Conservation (phyloP, 1,140 invertebrate species). For the Cherax quadricarinatus region DNA sequence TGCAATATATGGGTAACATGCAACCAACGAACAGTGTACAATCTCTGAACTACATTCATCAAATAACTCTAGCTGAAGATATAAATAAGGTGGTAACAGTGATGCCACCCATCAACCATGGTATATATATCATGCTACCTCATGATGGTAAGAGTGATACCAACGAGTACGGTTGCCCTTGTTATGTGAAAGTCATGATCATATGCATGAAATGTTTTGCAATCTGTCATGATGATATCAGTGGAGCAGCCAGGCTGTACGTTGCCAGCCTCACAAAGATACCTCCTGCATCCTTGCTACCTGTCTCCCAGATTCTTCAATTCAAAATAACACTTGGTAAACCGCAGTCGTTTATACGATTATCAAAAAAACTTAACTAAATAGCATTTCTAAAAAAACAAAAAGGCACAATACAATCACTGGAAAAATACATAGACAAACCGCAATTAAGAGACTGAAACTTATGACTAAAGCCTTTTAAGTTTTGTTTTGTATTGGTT, state of each 20-base stretch:
- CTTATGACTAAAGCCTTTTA: no score
- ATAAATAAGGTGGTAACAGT: constrained; percentile 56
- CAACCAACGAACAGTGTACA: constrained; percentile 65
- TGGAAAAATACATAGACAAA: no score
- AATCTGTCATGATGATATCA: constrained; percentile 97
- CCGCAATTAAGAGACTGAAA: no score
- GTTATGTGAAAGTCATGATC: constrained; percentile 95
- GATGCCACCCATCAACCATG: constrained; percentile 31
- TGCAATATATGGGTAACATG: constrained; percentile 58
- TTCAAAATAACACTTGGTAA: not conserved
- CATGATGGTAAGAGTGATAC: constrained; percentile 57
- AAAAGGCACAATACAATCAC: no score
- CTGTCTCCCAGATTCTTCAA: not conserved
- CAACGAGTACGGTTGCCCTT: constrained; percentile 82
- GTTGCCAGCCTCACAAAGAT: constrained; percentile 89
- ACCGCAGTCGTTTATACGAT: not conserved
- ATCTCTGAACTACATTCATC: constrained; percentile 47
- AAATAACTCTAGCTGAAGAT: constrained; percentile 16
- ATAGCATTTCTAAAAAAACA: not conserved
- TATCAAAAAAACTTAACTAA: constrained; percentile 17
- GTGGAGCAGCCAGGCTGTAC: constrained; percentile 92
- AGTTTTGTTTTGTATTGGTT: not conserved
- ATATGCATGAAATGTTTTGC: constrained; percentile 96
- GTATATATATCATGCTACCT: constrained; percentile 37
- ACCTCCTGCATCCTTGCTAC: not conserved